Conservation (phyloP, 2,113 vertebrate species). For the Archocentrus centrarchus region DNA sequence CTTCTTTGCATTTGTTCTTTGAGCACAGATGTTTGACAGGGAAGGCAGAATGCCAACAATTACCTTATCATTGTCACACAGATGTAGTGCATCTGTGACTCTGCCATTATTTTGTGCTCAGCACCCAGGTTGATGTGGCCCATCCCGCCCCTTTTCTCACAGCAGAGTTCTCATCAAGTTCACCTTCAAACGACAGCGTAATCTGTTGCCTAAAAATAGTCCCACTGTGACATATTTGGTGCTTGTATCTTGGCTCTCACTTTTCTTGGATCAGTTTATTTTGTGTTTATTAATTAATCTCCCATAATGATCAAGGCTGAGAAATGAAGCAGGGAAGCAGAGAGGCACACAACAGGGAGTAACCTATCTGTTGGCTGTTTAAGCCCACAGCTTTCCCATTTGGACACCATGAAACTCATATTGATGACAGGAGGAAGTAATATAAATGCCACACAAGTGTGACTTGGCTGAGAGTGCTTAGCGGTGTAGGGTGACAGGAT, state of each 20-base stretch:
- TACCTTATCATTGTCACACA: slow-evolving; percentile 51
- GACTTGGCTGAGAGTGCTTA: slow-evolving; percentile 35
- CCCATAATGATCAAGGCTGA: slow-evolving; percentile 54
- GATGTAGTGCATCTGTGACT: slow-evolving; percentile 60
- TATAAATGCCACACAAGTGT: slow-evolving; percentile 47
- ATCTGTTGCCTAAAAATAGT: slow-evolving; percentile 75
- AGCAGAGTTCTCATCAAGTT: slow-evolving; percentile 70
- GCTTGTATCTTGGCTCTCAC: slow-evolving; percentile 62
- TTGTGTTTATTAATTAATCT: slow-evolving; percentile 75
- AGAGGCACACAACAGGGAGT: slow-evolving; percentile 25
- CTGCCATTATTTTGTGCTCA: slow-evolving; percentile 38
- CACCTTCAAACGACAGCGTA: slow-evolving; percentile 73
- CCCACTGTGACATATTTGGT: slow-evolving; percentile 69
- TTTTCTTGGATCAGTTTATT: slow-evolving; percentile 67
- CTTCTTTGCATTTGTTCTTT: slow-evolving; percentile 24
- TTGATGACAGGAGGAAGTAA: slow-evolving; percentile 31
- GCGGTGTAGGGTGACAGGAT: slow-evolving; percentile 26
- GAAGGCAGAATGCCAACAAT: slow-evolving; percentile 58
- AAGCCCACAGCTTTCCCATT: slow-evolving; percentile 29
- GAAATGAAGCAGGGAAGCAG: slow-evolving; percentile 33
- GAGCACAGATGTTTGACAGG: slow-evolving; percentile 57
- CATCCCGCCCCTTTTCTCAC: slow-evolving; percentile 51
- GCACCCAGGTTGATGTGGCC: slow-evolving; percentile 43
- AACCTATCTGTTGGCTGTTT: slow-evolving; percentile 49
- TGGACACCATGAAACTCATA: slow-evolving; percentile 8